A percentile compares a stretch with the other conserved stretches of the same genome.
Conservation (phyloP, 92 coral and sea anemone genomes). For the Porites rus region DNA sequence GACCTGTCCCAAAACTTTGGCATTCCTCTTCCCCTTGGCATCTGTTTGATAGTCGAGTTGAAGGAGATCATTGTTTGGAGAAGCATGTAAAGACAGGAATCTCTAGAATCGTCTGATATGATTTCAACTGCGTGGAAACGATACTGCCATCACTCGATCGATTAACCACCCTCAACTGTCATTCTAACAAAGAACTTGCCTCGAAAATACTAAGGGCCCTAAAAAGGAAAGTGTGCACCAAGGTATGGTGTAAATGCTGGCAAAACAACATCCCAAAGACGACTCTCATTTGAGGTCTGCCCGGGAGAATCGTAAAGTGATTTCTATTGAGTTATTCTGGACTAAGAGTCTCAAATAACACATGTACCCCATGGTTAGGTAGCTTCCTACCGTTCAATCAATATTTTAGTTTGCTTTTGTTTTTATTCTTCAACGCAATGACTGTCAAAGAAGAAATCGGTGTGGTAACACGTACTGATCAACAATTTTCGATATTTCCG, state of each 20-base stretch:
- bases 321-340: not conserved
- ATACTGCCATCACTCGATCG: not conserved
- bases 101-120: not conserved
- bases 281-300: not conserved
- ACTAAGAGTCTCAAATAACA: constrained; percentile 9
- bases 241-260: not conserved
- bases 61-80: not conserved
- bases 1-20: not conserved
- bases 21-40: constrained; percentile 5
- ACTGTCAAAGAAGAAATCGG: not conserved
- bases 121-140: not conserved
- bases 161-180: not conserved
- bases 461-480: not conserved
- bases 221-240: not conserved
- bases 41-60: constrained; percentile 10
- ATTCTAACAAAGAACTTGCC: not conserved
- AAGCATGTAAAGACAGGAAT: not conserved
- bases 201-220: not conserved
- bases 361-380: constrained; percentile 23
- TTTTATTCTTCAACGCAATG: not conserved
- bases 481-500: constrained; percentile 20
- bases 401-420: constrained; percentile 2
- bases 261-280: not conserved
- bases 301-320: not conserved
- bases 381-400: constrained; percentile 27